These are phyloP conservation scores for Exaiptasia diaphana DNA, from an alignment of 64 coral and sea anemone genomes.

Conservation along the genomic window DNA sequence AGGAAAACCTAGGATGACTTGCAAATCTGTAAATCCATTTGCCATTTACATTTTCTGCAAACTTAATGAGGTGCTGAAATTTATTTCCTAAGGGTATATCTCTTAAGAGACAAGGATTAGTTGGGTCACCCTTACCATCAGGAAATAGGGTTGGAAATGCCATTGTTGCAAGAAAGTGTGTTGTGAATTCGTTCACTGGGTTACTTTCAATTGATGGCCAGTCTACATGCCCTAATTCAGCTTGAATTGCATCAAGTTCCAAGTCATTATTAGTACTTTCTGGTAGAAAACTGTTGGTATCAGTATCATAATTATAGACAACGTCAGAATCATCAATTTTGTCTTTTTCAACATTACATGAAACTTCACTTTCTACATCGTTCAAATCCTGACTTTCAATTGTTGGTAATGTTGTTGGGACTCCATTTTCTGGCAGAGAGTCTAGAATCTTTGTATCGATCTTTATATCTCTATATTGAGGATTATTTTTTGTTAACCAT, in stretches of 20 bases:
- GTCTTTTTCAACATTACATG: no score
- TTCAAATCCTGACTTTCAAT: no score
- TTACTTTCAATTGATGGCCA: slow-evolving; percentile 17
- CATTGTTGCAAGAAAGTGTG: slow-evolving; percentile 35
- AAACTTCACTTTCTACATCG: no score
- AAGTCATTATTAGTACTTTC: slow-evolving; percentile 15
- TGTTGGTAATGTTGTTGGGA: slow-evolving; percentile 5
- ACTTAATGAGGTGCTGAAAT: slow-evolving; percentile 62
- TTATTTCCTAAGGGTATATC: slow-evolving; percentile 42
- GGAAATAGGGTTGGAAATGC: slow-evolving; percentile 50
- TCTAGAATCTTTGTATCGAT: slow-evolving; percentile 21
- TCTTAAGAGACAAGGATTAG: slow-evolving; percentile 6
- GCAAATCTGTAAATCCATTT: slow-evolving; percentile 28
- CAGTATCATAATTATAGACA: neutral
- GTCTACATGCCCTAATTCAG: slow-evolving; percentile 23
- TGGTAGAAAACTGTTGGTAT: slow-evolving; percentile 51
- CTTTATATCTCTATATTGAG: slow-evolving; percentile 20
- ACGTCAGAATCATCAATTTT: slow-evolving; percentile 27
- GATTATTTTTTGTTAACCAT: slow-evolving; percentile 35
- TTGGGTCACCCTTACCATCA: slow-evolving; percentile 25
- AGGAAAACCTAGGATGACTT: slow-evolving; percentile 32
- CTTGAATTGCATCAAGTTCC: slow-evolving; percentile 31
- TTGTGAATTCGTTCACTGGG: slow-evolving; percentile 59
- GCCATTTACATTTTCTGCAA: neutral
- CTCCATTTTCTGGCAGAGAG: slow-evolving; percentile 21